Conservation (phyloP, 2,888 invertebrate genomes). For the Drosophila pseudotakahashii region DNA sequence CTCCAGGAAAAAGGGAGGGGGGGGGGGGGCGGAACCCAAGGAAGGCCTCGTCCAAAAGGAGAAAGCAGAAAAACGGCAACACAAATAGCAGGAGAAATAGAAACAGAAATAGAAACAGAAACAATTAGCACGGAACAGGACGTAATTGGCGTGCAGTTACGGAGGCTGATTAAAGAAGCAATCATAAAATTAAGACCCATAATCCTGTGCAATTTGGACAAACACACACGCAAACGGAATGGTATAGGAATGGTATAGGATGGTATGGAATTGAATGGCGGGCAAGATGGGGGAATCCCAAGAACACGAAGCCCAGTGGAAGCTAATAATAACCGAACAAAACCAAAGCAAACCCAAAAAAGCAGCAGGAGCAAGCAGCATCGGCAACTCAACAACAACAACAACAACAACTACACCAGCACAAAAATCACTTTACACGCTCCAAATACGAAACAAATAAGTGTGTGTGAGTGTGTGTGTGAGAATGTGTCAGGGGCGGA, state of each 20-base stretch:
- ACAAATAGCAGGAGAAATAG: neutral
- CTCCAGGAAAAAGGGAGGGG: neutral
- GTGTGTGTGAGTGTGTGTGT: constrained; percentile 33
- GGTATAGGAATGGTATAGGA: constrained; percentile 9
- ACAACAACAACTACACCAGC: constrained; percentile 35
- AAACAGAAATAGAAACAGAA: constrained; percentile 56
- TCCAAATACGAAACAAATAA: constrained; percentile 30
- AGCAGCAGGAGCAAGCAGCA: constrained; percentile 37
- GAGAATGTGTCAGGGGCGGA: constrained; percentile 22
- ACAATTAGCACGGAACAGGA: constrained; percentile 71
- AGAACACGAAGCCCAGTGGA: constrained; percentile 33
- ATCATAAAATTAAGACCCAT: constrained; percentile 78
- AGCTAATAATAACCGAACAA: constrained; percentile 49
- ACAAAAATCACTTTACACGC: constrained; percentile 59
- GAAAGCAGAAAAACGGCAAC: constrained; percentile 1
- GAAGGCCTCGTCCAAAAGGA: neutral
- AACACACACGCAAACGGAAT: constrained; percentile 45
- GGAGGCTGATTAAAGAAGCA: constrained; percentile 76
- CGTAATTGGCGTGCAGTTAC: constrained; percentile 77
- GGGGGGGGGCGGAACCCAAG: neutral
- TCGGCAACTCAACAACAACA: constrained; percentile 36
- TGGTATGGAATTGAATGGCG: neutral
- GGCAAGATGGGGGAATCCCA: neutral
- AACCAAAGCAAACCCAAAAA: constrained; percentile 20
- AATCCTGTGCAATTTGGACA: constrained; percentile 73